A percentile compares a stretch with the other conserved stretches of the same genome.
phyloP scores from a whole-genome alignment of 1,140 invertebrate species.

The Lanistes nyassanus region DNA sequence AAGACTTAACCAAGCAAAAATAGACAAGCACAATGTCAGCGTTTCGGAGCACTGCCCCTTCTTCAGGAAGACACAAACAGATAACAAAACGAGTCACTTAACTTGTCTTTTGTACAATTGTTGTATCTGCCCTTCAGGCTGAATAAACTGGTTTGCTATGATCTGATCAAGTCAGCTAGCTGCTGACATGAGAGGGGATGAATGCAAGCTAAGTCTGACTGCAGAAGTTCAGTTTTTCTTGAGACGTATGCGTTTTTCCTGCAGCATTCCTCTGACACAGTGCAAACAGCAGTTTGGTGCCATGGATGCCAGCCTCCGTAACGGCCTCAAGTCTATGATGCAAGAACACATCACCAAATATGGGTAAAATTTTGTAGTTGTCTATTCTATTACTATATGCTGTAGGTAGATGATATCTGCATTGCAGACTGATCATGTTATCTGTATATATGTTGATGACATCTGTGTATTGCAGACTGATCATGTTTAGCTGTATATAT shows the following conservation, averaged over 20 bases:
- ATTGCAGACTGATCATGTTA: too few species aligned
- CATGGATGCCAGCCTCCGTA: slow-evolving; percentile 87
- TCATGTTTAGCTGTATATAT: slow-evolving; percentile 62
- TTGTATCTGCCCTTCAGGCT: not conserved
- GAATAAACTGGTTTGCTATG: too few species aligned
- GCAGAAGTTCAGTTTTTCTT: too few species aligned
- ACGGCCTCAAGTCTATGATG: slow-evolving; percentile 79
- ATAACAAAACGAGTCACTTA: not conserved
- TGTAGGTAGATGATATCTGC: too few species aligned
- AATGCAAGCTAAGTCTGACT: too few species aligned
- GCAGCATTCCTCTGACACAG: slow-evolving; percentile 84
- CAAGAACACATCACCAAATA: slow-evolving; percentile 85
- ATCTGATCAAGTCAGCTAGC: too few species aligned
- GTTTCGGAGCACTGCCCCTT: too few species aligned
- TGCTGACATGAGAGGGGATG: too few species aligned
- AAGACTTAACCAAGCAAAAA: too few species aligned
- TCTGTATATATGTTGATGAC: too few species aligned
- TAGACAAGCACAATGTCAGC: too few species aligned
- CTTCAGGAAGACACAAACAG: too few species aligned
- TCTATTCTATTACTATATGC: not conserved
- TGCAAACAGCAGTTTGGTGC: slow-evolving; percentile 85
- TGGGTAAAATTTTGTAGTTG: slow-evolving; percentile 62
- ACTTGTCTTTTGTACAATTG: not conserved
- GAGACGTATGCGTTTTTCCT: not conserved
- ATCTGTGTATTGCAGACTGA: slow-evolving; percentile 67